phyloP scores from a whole-genome alignment of 2,797 vertebrate species.

The Lacerta agilis region DNA sequence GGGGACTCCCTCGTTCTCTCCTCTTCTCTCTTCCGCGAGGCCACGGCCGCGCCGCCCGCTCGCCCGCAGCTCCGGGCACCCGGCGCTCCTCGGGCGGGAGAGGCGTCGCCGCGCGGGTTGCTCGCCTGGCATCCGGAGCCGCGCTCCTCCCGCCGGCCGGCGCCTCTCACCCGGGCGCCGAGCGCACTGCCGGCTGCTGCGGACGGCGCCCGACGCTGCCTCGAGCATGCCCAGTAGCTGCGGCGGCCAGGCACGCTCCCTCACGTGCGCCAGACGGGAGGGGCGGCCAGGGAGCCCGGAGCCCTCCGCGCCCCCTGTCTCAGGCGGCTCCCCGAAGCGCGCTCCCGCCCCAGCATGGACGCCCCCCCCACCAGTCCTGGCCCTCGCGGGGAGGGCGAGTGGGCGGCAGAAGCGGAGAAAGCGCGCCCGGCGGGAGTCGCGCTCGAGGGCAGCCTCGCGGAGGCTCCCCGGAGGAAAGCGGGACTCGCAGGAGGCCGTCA shows the following conservation, averaged over 20 bases:
- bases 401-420: not conserved
- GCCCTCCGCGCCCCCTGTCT: not conserved
- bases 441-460: not conserved
- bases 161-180: too few species aligned
- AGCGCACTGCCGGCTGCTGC: not conserved
- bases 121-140: too few species aligned
- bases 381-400: not conserved
- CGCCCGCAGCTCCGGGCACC: too few species aligned
- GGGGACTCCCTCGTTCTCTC: too few species aligned
- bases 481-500: too few species aligned
- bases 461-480: not conserved
- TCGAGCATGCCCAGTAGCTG: slow-evolving; percentile 7
- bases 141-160: too few species aligned
- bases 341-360: not conserved
- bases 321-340: not conserved
- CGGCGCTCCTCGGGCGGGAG: not conserved
- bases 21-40: too few species aligned
- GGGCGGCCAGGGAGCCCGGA: not conserved
- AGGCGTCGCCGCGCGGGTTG: not conserved
- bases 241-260: not conserved
- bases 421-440: not conserved
- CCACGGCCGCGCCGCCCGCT: too few species aligned
- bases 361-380: not conserved
- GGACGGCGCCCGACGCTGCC: not conserved
- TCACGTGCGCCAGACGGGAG: not conserved